Base-by-base conservation (phyloP, 2,888 invertebrate genomes). In the Matsumyia berberina region DNA sequence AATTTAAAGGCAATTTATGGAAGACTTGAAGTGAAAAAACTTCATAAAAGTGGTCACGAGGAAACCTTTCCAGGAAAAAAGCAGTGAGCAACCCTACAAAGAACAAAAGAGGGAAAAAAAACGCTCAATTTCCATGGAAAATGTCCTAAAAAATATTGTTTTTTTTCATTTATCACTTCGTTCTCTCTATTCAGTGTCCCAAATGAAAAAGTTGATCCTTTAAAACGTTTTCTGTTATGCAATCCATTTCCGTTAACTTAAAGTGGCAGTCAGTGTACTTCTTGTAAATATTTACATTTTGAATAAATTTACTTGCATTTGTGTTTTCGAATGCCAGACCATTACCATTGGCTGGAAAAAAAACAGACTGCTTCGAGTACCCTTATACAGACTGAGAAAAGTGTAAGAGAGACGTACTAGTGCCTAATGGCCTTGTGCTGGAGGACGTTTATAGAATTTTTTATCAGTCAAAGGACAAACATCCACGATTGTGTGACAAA, bases 141-240 rank as follows among this genome's bases (percentile, higher is more conserved):
- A n/a, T 49, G 49, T 49, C 24, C 49, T 17, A 5, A 19, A 49
- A 49, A 49, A 49, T 24, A 19, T 49, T 49, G 24, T 29, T 49
- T 29, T 49, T 24, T 24, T 11, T n/a, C 11, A 1, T n/a, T 6
- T 17, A 7, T 5, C n/a, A 17, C 11, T 46, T 19, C 15, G 1
- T 46, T 19, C 8, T 17, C 5, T 46, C 1, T 24, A 9, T 15
- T 1, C 15, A 37, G 44, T 17, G 6, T 44, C 15, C 24, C 24
- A 24, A n/a, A n/a, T 24, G 24, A 4, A 29, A 49, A 49, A 49
- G 11, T 49, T 49, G 24, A 49, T 19, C 49, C 49, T 49, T 24
- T 49, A 19, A 29, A 49, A 29, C 49, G 49, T 49, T 49, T 49
- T 49, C 49, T 29, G 24, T 49, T 29, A 29, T 49, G 49, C 49